Conservation (phyloP, 2,113 vertebrate genomes). For the Entomyzon cyanotis region DNA sequence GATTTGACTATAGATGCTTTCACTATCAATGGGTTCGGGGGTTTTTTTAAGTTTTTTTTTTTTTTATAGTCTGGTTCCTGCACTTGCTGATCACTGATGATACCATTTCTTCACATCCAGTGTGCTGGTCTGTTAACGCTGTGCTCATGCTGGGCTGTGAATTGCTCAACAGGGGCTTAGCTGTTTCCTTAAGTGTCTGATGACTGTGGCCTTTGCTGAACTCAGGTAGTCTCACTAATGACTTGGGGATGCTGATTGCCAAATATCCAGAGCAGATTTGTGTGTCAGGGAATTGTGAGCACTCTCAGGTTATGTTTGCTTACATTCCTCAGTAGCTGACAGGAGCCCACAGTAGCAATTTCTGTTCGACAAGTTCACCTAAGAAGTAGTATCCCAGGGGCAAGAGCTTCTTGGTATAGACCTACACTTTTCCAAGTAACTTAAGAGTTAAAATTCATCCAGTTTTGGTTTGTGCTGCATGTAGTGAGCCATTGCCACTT, state of each 20-base stretch:
- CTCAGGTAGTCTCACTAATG: background rate
- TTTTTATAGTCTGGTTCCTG: background rate
- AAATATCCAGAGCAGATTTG: background rate
- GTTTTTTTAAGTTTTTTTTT: background rate
- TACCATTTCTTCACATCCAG: background rate
- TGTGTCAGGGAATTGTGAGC: background rate
- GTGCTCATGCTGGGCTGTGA: conserved; percentile 11
- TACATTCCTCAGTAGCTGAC: background rate
- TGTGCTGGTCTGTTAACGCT: background rate
- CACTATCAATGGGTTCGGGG: background rate
- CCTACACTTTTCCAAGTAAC: background rate
- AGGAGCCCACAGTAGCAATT: background rate
- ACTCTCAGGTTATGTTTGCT: background rate
- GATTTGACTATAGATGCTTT: background rate
- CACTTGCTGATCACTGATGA: background rate
- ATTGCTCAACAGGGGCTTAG: conserved; percentile 11
- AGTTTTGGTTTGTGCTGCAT: background rate
- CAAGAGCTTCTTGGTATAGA: background rate
- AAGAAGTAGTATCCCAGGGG: background rate
- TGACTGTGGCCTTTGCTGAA: background rate
- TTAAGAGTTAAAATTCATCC: background rate
- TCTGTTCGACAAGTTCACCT: background rate
- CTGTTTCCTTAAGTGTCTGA: background rate
- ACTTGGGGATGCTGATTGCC: background rate
- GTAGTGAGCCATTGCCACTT: background rate